Evolutionary conservation across 2,888 invertebrate genomes (phyloP).

Genomic region (Laspeyria flexula): DNA sequence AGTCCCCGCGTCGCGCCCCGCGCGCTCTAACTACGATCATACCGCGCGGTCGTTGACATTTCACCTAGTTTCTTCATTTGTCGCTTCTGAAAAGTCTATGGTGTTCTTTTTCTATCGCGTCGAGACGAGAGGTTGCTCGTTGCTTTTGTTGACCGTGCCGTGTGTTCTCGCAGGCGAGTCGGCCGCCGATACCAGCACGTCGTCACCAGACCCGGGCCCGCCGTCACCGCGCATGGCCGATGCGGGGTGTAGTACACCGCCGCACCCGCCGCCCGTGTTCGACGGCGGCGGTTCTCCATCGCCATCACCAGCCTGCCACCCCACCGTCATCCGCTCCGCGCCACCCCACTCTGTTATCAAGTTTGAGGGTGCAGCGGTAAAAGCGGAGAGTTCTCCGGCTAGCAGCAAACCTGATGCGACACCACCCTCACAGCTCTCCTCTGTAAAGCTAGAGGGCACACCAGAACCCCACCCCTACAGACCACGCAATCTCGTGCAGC

Average conservation of each 20-base stretch:
- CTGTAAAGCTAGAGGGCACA: slow-evolving; percentile 77
- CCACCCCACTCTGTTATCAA: slow-evolving; percentile 87
- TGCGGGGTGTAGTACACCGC: slow-evolving; percentile 88
- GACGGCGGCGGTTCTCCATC: slow-evolving; percentile 80
- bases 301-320: slow-evolving; percentile 77
- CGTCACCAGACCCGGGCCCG: slow-evolving; percentile 95
- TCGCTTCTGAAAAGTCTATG: slow-evolving; percentile 74
- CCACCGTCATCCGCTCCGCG: slow-evolving; percentile 85
- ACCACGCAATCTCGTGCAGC: slow-evolving; percentile 73
- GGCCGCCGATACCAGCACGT: slow-evolving; percentile 96
- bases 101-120: slow-evolving; percentile 70
- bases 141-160: slow-evolving; percentile 62
- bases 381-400: slow-evolving; percentile 64
- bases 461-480: slow-evolving; percentile 71
- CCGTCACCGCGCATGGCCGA: slow-evolving; percentile 93
- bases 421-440: slow-evolving; percentile 69
- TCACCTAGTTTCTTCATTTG: slow-evolving; percentile 84
- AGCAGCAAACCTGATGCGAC: slow-evolving; percentile 66
- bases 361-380: slow-evolving; percentile 81
- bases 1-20: slow-evolving; percentile 81
- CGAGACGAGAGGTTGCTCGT: slow-evolving; percentile 50
- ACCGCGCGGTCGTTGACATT: slow-evolving; percentile 83
- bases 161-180: slow-evolving; percentile 91
- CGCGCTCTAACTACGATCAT: slow-evolving; percentile 75
- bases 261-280: slow-evolving; percentile 84